Evolutionary conservation across 2,113 vertebrate species (phyloP).

Genomic region (Anas platyrhynchos): DNA sequence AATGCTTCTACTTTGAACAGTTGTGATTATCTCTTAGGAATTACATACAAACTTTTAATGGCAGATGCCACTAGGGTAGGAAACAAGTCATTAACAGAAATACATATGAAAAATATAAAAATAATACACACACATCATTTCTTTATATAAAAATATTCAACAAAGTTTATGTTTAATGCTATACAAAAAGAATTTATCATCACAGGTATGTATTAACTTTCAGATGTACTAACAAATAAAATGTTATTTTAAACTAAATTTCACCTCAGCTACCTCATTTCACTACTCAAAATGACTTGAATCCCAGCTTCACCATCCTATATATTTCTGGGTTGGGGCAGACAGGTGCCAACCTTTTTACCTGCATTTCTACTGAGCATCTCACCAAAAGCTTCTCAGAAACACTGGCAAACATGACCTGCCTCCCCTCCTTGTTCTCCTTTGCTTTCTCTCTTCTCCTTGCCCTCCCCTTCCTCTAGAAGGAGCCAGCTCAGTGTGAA

Average conservation of each 20-base stretch:
- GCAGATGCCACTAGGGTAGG: not conserved
- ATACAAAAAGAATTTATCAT: not conserved
- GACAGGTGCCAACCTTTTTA: not conserved
- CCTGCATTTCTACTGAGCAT: not conserved
- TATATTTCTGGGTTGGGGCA: not conserved
- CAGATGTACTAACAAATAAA: not conserved
- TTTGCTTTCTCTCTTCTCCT: not conserved
- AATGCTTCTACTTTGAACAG: not conserved
- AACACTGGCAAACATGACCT: not conserved
- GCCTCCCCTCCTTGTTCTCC: not conserved
- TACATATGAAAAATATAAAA: not conserved
- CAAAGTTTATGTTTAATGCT: not conserved
- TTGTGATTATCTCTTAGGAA: not conserved
- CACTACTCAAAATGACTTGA: not conserved
- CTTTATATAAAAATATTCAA: not conserved
- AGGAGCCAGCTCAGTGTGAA: accelerated
- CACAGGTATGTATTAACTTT: not conserved
- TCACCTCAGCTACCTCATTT: not conserved
- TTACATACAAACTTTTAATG: not conserved
- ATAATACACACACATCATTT: not conserved
- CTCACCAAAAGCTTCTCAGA: not conserved
- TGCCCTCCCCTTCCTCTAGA: not conserved
- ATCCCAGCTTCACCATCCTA: not conserved
- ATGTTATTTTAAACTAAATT: not conserved
- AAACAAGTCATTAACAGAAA: not conserved